Conservation (phyloP, 1,140 invertebrate genomes). For the Zaprionus capensis region DNA sequence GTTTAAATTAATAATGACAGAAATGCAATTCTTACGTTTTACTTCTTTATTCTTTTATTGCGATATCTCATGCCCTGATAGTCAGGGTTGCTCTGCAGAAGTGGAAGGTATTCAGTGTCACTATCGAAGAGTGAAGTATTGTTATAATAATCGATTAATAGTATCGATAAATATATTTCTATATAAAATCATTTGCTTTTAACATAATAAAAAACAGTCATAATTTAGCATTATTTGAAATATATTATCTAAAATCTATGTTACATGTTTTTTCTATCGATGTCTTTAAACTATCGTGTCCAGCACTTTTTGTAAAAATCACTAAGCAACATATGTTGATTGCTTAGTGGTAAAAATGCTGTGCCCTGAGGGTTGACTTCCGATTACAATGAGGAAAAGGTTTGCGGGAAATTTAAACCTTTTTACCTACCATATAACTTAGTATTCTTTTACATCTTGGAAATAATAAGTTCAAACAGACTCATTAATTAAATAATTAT, state of each 20-base stretch:
- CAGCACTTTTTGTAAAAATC: not conserved
- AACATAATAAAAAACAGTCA: no score
- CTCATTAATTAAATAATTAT: no score
- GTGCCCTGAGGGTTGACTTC: not conserved
- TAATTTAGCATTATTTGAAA: not conserved
- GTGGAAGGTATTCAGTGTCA: conserved; percentile 13
- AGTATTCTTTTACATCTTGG: not conserved
- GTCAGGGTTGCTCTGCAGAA: conserved; percentile 33
- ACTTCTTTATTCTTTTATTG: conserved; percentile 67
- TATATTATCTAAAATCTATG: not conserved
- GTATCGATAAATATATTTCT: conserved; percentile 1
- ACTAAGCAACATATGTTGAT: no score
- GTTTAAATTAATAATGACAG: conserved; percentile 54
- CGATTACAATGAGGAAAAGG: not conserved
- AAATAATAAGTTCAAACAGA: no score
- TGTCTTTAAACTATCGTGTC: not conserved
- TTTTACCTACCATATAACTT: not conserved
- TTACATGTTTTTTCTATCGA: not conserved
- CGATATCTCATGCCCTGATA: conserved; percentile 21
- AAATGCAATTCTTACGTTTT: conserved; percentile 73
- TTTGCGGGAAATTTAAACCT: not conserved
- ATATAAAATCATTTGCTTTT: not conserved
- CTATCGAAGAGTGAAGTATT: conserved; percentile 1
- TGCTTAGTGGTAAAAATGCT: not conserved
- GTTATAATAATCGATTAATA: not conserved